Percentiles rank a stretch among this genome's conserved stretches.
These are phyloP conservation scores for Sesia bembeciformis DNA, from an alignment of 2,888 invertebrate genomes.

Conservation along the genomic window DNA sequence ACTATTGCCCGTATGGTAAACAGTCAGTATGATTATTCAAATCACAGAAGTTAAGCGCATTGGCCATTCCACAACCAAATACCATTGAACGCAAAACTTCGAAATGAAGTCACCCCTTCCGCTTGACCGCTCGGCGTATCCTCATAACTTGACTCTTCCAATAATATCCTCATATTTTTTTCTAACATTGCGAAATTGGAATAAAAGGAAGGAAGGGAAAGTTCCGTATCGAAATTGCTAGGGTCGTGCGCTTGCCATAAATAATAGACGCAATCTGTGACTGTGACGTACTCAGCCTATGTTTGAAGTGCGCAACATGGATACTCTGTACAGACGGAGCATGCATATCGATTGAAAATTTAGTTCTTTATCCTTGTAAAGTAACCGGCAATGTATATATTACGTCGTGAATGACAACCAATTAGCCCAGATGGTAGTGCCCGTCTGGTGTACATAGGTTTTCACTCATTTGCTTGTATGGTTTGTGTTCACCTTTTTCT, in stretches of 20 bases:
- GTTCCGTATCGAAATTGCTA: slow-evolving; percentile 56
- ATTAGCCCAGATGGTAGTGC: too few relatives aligned
- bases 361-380: too few relatives aligned
- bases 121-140: slow-evolving; percentile 48
- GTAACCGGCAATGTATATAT: too few relatives aligned
- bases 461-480: too few relatives aligned
- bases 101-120: slow-evolving; percentile 47
- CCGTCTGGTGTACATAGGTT: too few relatives aligned
- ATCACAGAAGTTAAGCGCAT: too few relatives aligned
- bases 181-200: slow-evolving; percentile 65
- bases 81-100: slow-evolving; percentile 1
- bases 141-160: slow-evolving; percentile 54
- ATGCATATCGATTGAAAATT: not conserved
- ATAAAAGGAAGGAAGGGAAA: slow-evolving; percentile 59
- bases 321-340: not conserved
- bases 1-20: too few relatives aligned
- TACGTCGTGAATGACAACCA: too few relatives aligned
- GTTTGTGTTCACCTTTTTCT: too few relatives aligned
- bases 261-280: slow-evolving; percentile 68
- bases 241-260: slow-evolving; percentile 59
- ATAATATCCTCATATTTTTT: slow-evolving; percentile 71
- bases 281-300: slow-evolving; percentile 17
- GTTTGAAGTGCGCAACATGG: not conserved
- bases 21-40: too few relatives aligned
- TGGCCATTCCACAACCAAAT: too few relatives aligned